Percentiles rank a stretch among this genome's conserved stretches.
These are phyloP conservation scores for Lepilemur ruficaudatus DNA, from an alignment of 2,797 vertebrate species.

Conservation along the genomic window DNA sequence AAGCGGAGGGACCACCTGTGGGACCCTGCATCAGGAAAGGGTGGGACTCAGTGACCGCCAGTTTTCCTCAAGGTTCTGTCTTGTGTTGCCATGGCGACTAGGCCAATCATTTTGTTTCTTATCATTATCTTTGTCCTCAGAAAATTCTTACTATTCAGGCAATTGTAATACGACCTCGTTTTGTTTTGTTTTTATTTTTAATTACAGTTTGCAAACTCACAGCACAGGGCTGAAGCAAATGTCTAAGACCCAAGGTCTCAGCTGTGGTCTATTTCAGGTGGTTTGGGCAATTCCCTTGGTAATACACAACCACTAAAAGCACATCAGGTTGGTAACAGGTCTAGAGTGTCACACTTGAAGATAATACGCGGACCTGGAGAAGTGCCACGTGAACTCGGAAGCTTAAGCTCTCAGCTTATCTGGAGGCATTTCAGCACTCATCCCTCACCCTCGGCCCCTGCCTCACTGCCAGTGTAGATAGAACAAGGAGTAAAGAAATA, in stretches of 20 bases:
- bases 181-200: not conserved
- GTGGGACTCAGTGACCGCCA: not conserved
- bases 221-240: not conserved
- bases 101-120: not conserved
- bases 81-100: not conserved
- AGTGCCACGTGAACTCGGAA: not conserved
- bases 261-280: not conserved
- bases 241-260: not conserved
- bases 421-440: not conserved
- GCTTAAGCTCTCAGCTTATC: not conserved
- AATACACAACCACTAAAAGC: not conserved
- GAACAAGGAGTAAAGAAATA: not conserved
- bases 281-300: not conserved
- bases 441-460: not conserved
- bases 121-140: not conserved
- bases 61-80: not conserved
- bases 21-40: not conserved
- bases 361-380: not conserved
- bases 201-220: conserved; percentile 7
- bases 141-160: not conserved
- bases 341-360: not conserved
- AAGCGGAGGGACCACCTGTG: not conserved
- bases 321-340: not conserved
- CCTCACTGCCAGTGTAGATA: not conserved
- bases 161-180: not conserved